These are phyloP conservation scores for Nothoprocta pentlandii DNA, from an alignment of 2,113 vertebrate species.

Conservation along the genomic window DNA sequence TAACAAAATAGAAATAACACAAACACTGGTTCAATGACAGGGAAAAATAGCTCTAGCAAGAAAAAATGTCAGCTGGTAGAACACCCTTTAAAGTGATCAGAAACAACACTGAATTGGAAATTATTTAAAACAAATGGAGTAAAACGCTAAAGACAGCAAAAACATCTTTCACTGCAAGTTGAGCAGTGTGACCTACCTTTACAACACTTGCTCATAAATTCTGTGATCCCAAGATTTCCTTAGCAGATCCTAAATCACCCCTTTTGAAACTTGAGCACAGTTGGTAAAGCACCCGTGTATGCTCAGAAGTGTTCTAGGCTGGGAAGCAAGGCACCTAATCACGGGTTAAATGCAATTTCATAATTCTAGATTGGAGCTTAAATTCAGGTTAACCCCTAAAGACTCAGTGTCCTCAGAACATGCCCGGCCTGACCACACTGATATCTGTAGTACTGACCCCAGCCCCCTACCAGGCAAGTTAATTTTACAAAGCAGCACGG, in stretches of 20 bases:
- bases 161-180: neutral
- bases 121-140: neutral
- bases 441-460: neutral
- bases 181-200: neutral
- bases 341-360: neutral
- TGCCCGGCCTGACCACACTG: neutral
- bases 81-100: neutral
- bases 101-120: neutral
- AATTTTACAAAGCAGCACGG: neutral
- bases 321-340: neutral
- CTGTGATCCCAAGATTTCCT: neutral
- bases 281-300: neutral
- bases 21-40: neutral
- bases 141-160: neutral
- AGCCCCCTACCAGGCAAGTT: neutral
- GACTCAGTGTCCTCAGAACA: neutral
- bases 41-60: neutral
- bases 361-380: neutral
- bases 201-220: neutral
- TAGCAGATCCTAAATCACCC: neutral
- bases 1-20: neutral
- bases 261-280: neutral
- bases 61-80: neutral
- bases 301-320: fast-evolving
- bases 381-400: neutral